A percentile compares a stretch with the other conserved stretches of the same genome.
Evolutionary conservation across 2,113 vertebrate species (phyloP).

Genomic region (Centropus bengalensis): DNA sequence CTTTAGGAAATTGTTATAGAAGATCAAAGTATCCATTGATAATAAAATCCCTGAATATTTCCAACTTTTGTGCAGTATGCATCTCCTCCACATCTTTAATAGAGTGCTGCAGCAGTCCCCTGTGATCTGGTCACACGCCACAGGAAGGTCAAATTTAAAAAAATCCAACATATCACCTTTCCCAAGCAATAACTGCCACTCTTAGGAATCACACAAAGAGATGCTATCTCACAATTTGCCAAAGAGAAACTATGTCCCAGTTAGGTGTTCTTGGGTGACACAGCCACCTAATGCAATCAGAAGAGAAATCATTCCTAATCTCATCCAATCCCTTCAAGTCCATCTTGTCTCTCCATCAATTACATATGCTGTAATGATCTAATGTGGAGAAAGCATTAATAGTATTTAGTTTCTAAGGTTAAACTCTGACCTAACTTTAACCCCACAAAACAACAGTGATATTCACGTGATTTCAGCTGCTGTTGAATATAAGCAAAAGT

Average conservation of each 20-base stretch:
- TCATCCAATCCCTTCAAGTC: accelerated
- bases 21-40: neutral
- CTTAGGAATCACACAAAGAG: neutral
- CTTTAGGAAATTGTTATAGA: neutral
- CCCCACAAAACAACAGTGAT: neutral
- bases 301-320: neutral
- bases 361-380: neutral
- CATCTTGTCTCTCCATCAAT: neutral
- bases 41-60: neutral
- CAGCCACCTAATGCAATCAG: neutral
- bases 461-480: neutral
- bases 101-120: neutral
- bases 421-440: neutral
- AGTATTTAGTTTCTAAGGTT: neutral
- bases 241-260: neutral
- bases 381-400: neutral
- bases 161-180: neutral
- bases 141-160: neutral
- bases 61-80: neutral
- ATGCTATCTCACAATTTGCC: neutral
- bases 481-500: neutral
- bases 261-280: neutral
- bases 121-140: neutral
- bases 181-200: neutral
- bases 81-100: neutral